Base-by-base conservation (phyloP, 2,888 invertebrate genomes). In the Sisyra nigra region DNA sequence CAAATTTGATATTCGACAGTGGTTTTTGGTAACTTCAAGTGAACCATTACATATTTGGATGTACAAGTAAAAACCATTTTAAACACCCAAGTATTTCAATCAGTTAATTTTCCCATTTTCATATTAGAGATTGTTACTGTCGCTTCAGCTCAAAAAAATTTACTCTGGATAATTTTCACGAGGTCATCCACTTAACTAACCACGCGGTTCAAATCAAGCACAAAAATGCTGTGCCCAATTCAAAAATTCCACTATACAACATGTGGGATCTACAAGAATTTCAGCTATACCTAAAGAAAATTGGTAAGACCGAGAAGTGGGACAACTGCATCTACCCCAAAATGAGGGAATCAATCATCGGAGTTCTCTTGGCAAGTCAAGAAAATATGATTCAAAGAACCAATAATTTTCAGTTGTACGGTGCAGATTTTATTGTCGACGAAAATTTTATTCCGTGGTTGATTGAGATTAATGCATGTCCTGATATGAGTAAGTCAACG, bases 381-480 rank as follows among this genome's bases (percentile, higher is more conserved):
- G 78, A 83, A 49, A 72, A 76, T 48, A 70, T 83, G 51, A 71
- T 76, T 31, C 62, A 71, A 14, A 67, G 75, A 47, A 73, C 74
- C 53, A 83, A 84, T 54, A 78, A 82, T 44, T 93, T 91, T 61
- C 92, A 93, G 60, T 58, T 91, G 32, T 92, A 87, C 56, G 93
- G 92, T 4, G 91, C 91, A 42, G 93, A 94, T 63, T 93, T 93
- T 58, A 81, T 93, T 69, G 60, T 93, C 31, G 82, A 85, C 44
- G 80, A 88, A 54, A 79, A 85, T 53, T 84, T 77, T 51, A 72
- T 76, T 47, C 89, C 91, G 0, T 91, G 89, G 81, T 64, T 93
- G 46, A 84, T 94, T 52, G 93, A 94, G 67, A 89, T 93, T 49
- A 93, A 94, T 65, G 83, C 86, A 2, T 80, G 81, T 55, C 92